Evolutionary conservation across 2,888 invertebrate species (phyloP).

Genomic region (Cancer borealis): DNA sequence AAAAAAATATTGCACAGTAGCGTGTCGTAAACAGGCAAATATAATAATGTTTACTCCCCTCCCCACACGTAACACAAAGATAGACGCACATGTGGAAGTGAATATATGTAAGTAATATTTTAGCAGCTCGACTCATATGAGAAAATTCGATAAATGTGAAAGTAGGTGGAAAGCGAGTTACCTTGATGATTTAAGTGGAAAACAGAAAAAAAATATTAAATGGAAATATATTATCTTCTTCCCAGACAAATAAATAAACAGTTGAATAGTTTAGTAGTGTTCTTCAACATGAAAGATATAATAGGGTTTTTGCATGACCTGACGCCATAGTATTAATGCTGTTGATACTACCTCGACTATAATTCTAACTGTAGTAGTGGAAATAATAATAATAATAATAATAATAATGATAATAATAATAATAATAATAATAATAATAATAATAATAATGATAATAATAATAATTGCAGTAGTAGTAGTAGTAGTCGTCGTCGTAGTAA

Average conservation of each 20-base stretch:
- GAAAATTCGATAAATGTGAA: neutral
- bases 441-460: too few species aligned
- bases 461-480: too few species aligned
- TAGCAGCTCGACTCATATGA: neutral
- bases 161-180: neutral
- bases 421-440: too few species aligned
- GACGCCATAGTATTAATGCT: neutral
- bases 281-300: neutral
- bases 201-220: neutral
- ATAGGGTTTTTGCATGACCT: neutral
- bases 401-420: too few species aligned
- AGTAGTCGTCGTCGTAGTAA: too few species aligned
- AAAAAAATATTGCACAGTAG: constrained; percentile 11
- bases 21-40: constrained; percentile 4
- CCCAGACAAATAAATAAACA: neutral
- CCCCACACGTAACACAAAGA: neutral
- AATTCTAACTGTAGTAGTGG: too few species aligned
- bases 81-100: neutral
- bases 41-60: neutral
- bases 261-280: neutral
- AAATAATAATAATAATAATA: too few species aligned
- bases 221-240: neutral
- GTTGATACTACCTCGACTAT: too few species aligned
- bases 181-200: too few species aligned
- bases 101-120: neutral